Evolutionary conservation across 2,113 vertebrate species (phyloP), one percentile per base, ranked within the genome.

Genomic region (Cinclus cinclus): DNA sequence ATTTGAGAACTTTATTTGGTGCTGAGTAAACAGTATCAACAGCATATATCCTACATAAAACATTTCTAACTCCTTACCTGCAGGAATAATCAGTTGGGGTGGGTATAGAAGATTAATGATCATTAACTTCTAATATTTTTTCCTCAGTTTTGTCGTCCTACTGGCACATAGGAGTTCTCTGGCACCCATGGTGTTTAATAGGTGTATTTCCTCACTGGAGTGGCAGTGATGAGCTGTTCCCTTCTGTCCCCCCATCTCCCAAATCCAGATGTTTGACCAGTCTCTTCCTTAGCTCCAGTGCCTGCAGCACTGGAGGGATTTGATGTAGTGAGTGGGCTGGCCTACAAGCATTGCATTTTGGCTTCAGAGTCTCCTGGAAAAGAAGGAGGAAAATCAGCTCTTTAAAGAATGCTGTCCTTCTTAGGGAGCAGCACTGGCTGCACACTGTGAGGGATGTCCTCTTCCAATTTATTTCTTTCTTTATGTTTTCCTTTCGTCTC

Each of bases 391-490:
- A 73, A 81, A 70, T 84, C 1, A 81, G 50, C 37, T 93, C 1
- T 64, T 27, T 67, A 62, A 44, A 50, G 70, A 39, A 15, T 44
- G 49, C 7, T 60, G n/a, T 92, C 49, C 75, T 41, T 79, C 44
- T 49, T 44, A 39, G 62, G 44, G 83, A 84, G 10, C 46, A 67
- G 39, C 69, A 5, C 30, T 71, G 85, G 60, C 62, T 83, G 75
- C 58, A 58, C 0, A 0, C 60, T 44, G 0, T 5, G 65, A 73
- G 39, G 24, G 49, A 37, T 1, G 2, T 60, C 67, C 49, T 87
- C 39, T 82, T 89, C 73, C 64, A 92, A 33, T 16, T 58, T 6
- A 67, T 53, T 42, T 28, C 11, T 5, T 27, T 41, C 76, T 73
- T 60, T 9, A 27, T 37, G 18, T 27, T 70, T 83, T 76, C 30